Evolutionary conservation across 64 coral and sea anemone genomes (phyloP).

Genomic region (Platygyra sinensis): DNA sequence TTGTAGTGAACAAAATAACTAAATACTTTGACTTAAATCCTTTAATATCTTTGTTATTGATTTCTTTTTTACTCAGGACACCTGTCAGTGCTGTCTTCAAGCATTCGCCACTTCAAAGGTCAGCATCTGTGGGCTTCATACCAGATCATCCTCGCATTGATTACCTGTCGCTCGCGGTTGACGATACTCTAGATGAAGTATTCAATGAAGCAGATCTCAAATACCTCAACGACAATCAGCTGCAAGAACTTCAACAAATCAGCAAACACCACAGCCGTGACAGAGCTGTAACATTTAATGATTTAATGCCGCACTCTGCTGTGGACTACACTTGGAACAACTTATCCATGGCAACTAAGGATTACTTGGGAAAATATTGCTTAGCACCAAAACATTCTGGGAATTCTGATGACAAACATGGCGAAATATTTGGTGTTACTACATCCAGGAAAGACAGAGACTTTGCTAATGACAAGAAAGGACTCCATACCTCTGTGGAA

Average conservation of each 20-base stretch:
- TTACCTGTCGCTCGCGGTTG: constrained; percentile 77
- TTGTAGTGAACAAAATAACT: too few species aligned
- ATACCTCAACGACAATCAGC: constrained; percentile 78
- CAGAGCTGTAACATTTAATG: constrained; percentile 35
- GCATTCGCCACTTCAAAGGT: constrained; percentile 50
- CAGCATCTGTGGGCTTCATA: constrained; percentile 57
- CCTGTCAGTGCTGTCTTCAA: neutral
- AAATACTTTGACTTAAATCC: too few species aligned
- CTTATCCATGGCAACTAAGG: constrained; percentile 84
- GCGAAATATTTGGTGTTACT: neutral
- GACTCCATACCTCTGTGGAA: neutral
- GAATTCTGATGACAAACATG: neutral
- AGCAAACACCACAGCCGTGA: constrained; percentile 32
- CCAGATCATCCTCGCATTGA: constrained; percentile 82
- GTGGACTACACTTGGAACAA: constrained; percentile 90
- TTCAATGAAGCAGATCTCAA: constrained; percentile 72
- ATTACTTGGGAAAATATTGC: constrained; percentile 84
- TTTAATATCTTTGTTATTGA: neutral
- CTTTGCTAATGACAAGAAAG: neutral
- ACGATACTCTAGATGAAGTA: constrained; percentile 77
- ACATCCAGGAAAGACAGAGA: neutral
- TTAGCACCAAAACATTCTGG: constrained; percentile 14
- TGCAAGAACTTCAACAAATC: constrained; percentile 48
- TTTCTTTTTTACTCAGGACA: neutral
- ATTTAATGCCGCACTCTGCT: neutral